These are phyloP conservation scores for Eulimnadia texana DNA, from an alignment of 1,140 invertebrate genomes.

Conservation along the genomic window DNA sequence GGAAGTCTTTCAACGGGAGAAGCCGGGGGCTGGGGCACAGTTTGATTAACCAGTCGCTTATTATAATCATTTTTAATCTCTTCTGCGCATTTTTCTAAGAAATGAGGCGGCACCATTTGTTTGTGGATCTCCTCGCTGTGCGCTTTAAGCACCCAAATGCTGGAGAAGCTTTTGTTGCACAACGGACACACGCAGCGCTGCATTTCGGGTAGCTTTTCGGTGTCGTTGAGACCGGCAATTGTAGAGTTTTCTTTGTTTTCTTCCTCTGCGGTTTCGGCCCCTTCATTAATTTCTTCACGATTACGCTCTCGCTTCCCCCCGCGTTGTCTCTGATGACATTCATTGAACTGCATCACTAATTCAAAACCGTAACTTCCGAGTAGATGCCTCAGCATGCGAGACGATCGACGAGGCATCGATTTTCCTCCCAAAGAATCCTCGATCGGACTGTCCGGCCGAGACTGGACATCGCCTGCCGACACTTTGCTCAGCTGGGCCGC, in stretches of 20 bases:
- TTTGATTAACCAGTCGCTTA: constrained; percentile 43
- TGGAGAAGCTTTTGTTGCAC: constrained; percentile 86
- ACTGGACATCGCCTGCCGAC: not conserved
- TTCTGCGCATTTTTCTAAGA: constrained; percentile 80
- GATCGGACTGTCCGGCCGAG: not conserved
- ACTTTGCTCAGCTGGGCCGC: constrained; percentile 17
- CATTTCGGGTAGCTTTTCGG: constrained; percentile 44
- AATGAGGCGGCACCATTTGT: constrained; percentile 71
- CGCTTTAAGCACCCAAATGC: constrained; percentile 87
- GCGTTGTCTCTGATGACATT: constrained; percentile 58
- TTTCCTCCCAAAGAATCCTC: not conserved
- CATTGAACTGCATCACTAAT: constrained; percentile 91
- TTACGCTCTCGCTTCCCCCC: constrained; percentile 23
- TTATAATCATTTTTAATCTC: constrained; percentile 75
- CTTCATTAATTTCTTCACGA: constrained; percentile 28
- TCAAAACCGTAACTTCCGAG: constrained; percentile 88
- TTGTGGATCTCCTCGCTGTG: constrained; percentile 91
- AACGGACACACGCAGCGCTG: constrained; percentile 66
- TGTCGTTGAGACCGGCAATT: constrained; percentile 30
- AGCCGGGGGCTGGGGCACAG: constrained; percentile 29
- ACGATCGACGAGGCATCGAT: constrained; percentile 30
- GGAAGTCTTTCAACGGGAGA: constrained; percentile 6
- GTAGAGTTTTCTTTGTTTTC: constrained; percentile 10
- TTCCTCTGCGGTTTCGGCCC: not conserved
- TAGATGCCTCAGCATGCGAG: constrained; percentile 77